Percentiles rank a stretch among this genome's conserved stretches.
Conservation (phyloP, 1,140 invertebrate genomes). For the Solen grandis region DNA sequence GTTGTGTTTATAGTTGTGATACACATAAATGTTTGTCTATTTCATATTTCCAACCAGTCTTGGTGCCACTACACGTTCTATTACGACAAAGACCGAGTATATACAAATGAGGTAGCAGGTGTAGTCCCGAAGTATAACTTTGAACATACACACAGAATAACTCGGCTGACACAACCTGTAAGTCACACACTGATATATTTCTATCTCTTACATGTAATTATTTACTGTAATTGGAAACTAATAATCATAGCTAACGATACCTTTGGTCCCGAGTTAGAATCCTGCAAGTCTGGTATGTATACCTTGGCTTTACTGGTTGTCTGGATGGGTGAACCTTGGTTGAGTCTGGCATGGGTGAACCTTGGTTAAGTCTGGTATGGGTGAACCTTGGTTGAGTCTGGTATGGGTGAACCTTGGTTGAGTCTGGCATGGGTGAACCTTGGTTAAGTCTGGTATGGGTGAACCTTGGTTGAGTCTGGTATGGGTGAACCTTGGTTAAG, state of each 20-base stretch:
- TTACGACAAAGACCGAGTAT: neutral
- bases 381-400: too few relatives aligned
- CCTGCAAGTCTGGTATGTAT: neutral
- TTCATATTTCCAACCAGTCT: constrained; percentile 9
- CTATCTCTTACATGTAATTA: neutral
- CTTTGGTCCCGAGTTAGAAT: neutral
- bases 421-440: too few relatives aligned
- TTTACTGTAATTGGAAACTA: neutral
- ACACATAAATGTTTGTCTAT: too few relatives aligned
- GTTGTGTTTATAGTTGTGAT: too few relatives aligned
- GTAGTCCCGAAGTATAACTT: constrained; percentile 18
- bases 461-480: too few relatives aligned
- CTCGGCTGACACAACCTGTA: neutral
- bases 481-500: too few relatives aligned
- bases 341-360: neutral
- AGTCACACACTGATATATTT: neutral
- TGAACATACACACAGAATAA: constrained; percentile 20
- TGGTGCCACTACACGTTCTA: constrained; percentile 37
- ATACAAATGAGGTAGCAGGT: constrained; percentile 23
- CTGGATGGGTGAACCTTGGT: neutral
- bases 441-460: too few relatives aligned
- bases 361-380: neutral
- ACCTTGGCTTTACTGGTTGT: neutral
- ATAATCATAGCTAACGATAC: neutral
- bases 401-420: too few relatives aligned